These are phyloP conservation scores for Caracal caracal DNA, from an alignment of 2,113 vertebrate species.

Conservation along the genomic window DNA sequence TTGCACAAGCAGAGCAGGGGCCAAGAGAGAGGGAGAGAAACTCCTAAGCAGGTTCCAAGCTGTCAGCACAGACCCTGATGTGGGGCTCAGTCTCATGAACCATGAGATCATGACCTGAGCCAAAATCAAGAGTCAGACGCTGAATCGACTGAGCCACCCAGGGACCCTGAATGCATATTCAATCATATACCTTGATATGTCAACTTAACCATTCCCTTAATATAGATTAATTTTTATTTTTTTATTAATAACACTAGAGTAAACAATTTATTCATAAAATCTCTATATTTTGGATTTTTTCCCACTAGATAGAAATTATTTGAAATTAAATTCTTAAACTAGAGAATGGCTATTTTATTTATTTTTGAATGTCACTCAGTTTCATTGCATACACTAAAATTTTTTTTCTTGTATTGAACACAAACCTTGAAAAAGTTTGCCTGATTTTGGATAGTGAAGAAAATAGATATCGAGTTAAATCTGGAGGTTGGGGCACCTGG, in stretches of 20 bases:
- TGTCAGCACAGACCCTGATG: too few relatives aligned
- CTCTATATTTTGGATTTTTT: conserved; percentile 9
- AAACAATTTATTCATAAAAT: neutral
- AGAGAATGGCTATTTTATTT: neutral
- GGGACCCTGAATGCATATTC: neutral
- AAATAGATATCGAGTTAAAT: neutral
- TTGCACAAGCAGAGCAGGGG: too few relatives aligned
- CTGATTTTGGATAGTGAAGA: conserved; percentile 37
- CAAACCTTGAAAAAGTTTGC: neutral
- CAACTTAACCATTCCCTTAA: neutral
- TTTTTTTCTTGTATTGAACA: neutral
- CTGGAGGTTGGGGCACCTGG: neutral
- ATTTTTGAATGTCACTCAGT: neutral
- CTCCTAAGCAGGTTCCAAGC: too few relatives aligned
- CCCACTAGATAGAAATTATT: neutral
- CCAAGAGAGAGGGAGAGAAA: too few relatives aligned
- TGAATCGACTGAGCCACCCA: too few relatives aligned
- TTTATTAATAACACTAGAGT: neutral
- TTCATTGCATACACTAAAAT: neutral
- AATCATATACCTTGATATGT: neutral
- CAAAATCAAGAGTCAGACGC: too few relatives aligned
- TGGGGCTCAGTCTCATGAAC: too few relatives aligned
- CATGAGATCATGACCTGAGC: too few relatives aligned
- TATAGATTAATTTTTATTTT: neutral
- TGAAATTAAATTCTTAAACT: neutral